Percentiles rank a stretch among this genome's conserved stretches.
Evolutionary conservation across 2,888 invertebrate genomes (phyloP).

Genomic region (Meganola albula): DNA sequence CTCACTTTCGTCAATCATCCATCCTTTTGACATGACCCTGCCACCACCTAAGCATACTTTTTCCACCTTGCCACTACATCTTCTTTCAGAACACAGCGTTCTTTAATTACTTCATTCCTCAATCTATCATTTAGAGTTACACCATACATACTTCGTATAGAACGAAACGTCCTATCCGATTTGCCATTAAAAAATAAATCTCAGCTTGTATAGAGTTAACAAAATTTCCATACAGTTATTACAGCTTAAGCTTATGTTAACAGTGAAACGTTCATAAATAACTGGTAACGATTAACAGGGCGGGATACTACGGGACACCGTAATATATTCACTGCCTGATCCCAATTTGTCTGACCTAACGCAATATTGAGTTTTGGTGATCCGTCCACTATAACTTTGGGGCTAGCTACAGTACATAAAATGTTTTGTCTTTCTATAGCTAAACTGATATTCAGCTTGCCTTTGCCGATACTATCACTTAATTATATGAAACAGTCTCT

Average conservation of each 20-base stretch:
- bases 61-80: too few species aligned
- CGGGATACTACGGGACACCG: constrained; percentile 62
- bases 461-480: too few species aligned
- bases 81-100: too few species aligned
- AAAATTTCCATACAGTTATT: constrained; percentile 18
- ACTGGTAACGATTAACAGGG: constrained; percentile 72
- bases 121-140: too few species aligned
- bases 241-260: constrained; percentile 35
- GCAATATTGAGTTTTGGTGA: constrained; percentile 60
- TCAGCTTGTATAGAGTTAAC: too few species aligned
- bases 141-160: too few species aligned
- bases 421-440: constrained; percentile 18
- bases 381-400: constrained; percentile 40
- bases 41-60: too few species aligned
- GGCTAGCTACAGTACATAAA: constrained; percentile 32
- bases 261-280: constrained; percentile 59
- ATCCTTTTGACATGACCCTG: too few species aligned
- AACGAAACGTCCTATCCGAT: constrained; percentile 7
- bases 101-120: constrained; percentile 13
- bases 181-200: too few species aligned
- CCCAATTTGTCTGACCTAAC: constrained; percentile 76
- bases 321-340: constrained; percentile 75
- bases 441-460: too few species aligned
- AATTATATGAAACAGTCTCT: too few species aligned
- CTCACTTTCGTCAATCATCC: too few species aligned